Conservation (phyloP, 2,797 vertebrate species). For the Hirundo rustica region DNA sequence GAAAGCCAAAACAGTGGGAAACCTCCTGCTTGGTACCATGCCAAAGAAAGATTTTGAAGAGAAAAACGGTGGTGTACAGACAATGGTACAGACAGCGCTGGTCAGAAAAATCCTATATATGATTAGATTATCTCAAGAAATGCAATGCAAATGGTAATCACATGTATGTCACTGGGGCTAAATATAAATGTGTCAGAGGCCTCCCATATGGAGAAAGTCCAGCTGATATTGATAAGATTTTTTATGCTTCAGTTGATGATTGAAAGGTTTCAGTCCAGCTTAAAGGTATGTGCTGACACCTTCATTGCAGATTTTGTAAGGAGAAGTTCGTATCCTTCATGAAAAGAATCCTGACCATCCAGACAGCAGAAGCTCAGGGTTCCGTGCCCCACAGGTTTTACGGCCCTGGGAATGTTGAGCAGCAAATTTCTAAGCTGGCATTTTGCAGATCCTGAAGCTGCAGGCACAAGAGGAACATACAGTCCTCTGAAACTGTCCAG, state of each 20-base stretch:
- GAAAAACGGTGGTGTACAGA: background rate
- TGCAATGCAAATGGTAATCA: conserved; percentile 23
- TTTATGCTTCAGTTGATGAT: conserved; percentile 17
- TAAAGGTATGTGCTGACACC: background rate
- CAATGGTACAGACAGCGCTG: background rate
- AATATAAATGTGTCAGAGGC: conserved; percentile 27
- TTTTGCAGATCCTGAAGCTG: background rate
- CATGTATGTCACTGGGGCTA: background rate
- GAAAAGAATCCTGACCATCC: background rate
- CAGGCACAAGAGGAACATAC: background rate
- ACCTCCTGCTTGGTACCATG: conserved; percentile 19
- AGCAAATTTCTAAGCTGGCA: background rate
- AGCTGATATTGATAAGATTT: conserved; percentile 49
- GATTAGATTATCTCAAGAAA: conserved; percentile 36
- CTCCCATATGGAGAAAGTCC: background rate
- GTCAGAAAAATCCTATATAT: conserved; percentile 7
- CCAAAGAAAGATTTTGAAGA: background rate
- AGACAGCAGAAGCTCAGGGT: background rate
- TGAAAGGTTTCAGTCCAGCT: conserved; percentile 26
- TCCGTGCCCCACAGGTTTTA: background rate
- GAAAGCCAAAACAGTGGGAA: conserved; percentile 37
- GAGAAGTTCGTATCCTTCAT: background rate
- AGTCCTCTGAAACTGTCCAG: background rate
- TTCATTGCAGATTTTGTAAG: background rate
- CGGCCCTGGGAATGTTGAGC: background rate